Evolutionary conservation across 2,797 vertebrate species (phyloP).

Genomic region (Novumbra hubbsi): DNA sequence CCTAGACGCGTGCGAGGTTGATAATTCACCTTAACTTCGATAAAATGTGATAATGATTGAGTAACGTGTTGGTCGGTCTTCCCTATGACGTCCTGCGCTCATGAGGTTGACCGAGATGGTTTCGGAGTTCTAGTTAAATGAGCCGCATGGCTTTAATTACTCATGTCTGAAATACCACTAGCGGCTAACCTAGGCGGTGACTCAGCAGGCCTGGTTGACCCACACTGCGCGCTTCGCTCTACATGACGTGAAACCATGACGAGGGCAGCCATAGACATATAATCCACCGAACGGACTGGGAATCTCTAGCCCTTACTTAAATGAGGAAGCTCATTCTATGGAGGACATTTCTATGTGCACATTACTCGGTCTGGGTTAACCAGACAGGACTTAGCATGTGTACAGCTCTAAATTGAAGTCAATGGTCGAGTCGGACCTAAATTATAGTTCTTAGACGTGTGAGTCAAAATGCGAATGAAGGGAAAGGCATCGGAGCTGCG

Average conservation of each 20-base stretch:
- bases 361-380: not conserved
- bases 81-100: too few species aligned
- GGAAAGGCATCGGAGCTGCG: not conserved
- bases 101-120: not conserved
- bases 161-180: not conserved
- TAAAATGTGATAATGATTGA: not conserved
- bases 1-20: not conserved
- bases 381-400: slow-evolving; percentile 1
- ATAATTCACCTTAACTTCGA: not conserved
- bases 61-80: not conserved
- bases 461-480: not conserved
- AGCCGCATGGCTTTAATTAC: not conserved
- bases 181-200: not conserved
- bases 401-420: not conserved
- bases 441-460: not conserved
- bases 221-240: not conserved
- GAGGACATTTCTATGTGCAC: not conserved
- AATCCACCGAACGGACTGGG: too few species aligned
- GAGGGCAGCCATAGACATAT: too few species aligned
- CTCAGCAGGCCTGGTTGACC: not conserved
- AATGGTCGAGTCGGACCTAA: not conserved
- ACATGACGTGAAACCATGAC: not conserved
- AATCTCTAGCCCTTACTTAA: not conserved
- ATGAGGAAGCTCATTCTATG: not conserved
- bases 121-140: not conserved